Base-by-base conservation (phyloP, 2,113 vertebrate species). In the Campylomormyrus numenius region DNA sequence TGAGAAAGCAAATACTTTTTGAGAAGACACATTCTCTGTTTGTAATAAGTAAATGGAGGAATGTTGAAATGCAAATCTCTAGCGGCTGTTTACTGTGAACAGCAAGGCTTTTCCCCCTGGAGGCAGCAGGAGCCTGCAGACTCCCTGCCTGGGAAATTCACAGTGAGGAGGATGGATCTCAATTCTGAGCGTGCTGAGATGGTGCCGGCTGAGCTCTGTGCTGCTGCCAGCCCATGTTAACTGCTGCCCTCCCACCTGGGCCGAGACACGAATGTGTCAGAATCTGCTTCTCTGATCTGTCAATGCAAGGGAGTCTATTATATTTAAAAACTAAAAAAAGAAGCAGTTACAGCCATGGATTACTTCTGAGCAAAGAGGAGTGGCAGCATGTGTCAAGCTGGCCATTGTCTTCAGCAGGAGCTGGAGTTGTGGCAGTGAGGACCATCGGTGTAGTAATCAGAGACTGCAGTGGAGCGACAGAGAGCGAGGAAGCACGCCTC, bases 11-110 rank as follows among this genome's bases (percentile, higher is more conserved):
- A 87, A 49, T 87, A 46, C n/a, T 52, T 50, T 53, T 50, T 87
- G 85, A 52, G 31, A 58, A 53, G 31, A 31, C 5, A 7, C 35
- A 50, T 50, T 50, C n/a, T 85, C 74, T 9, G 27, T 89, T 80
- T 15, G 45, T 56, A 62, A 85, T 84, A 58, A 56, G 49, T 10
- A 45, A 84, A 9, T 56, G 74, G 19, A 8, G 5, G 5, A 85
- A 45, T 85, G 80, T 39, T 89, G 31, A 58, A 89, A 89, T 85
- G 83, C 80, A 85, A 90, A 86, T 58, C 39, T 62, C 83, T 85
- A 56, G 52, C 13, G 21, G 11, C 15, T 70, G 52, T 66, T 24
- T 66, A 45, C 56, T 62, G 50, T 3, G 87, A 56, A 42, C 53
- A 45, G 39, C 11, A 48, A 17, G 80, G 8, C 52, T 31, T 49